These are phyloP conservation scores for Tanaodytes sp. DNA, from an alignment of 2,888 invertebrate genomes.

Conservation along the genomic window DNA sequence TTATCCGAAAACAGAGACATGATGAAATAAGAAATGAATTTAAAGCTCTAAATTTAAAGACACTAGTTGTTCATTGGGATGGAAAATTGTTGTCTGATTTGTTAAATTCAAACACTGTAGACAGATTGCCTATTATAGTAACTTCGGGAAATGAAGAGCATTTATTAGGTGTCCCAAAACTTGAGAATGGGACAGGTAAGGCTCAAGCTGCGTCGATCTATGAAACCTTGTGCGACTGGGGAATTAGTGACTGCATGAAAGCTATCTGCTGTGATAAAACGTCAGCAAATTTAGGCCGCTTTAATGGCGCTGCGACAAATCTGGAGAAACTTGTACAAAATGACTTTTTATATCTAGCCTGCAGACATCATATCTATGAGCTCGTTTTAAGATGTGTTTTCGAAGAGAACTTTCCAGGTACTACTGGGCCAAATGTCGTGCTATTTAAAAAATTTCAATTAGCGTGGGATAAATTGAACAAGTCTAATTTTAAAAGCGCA, in stretches of 20 bases:
- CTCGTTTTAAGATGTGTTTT: constrained; percentile 55
- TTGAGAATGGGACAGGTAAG: constrained; percentile 48
- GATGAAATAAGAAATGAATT: constrained; percentile 3
- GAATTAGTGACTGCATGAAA: constrained; percentile 51
- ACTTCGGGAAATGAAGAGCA: constrained; percentile 5
- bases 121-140: constrained; percentile 19
- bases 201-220: constrained; percentile 46
- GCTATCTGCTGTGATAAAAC: constrained; percentile 60
- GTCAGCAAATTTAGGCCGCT: constrained; percentile 56
- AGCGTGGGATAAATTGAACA: constrained; percentile 47
- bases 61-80: constrained; percentile 28
- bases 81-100: constrained; percentile 30
- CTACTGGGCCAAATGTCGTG: constrained; percentile 55
- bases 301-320: constrained; percentile 51
- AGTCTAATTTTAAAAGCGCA: too few species aligned
- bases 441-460: constrained; percentile 55
- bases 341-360: constrained; percentile 54
- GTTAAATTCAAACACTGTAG: constrained; percentile 14
- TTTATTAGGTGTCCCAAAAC: constrained; percentile 15
- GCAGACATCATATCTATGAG: constrained; percentile 60
- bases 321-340: constrained; percentile 57
- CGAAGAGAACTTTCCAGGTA: constrained; percentile 47
- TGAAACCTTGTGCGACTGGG: constrained; percentile 53
- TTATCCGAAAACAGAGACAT: neutral
- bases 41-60: constrained; percentile 2